Evolutionary conservation across 2,888 invertebrate species (phyloP).

Genomic region (Cryptocephalus moraei): DNA sequence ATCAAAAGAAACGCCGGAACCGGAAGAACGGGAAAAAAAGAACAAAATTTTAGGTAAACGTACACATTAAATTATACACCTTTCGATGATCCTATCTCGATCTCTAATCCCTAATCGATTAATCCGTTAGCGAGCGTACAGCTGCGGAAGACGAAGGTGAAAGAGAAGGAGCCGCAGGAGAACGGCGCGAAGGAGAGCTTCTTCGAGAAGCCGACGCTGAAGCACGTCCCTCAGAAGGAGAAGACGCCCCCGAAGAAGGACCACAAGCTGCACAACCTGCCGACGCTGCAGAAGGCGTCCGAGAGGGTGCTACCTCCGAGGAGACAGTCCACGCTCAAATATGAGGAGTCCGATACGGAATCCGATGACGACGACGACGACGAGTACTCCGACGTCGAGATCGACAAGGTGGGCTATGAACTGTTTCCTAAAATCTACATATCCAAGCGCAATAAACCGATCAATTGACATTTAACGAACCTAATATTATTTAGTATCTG

Average conservation of each 20-base stretch:
- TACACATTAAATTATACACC: not conserved
- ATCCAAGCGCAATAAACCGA: no score
- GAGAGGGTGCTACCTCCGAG: constrained; percentile 25
- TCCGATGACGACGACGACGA: no score
- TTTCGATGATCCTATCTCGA: not conserved
- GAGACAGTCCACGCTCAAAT: constrained; percentile 6
- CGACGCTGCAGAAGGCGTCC: constrained; percentile 31
- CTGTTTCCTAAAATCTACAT: no score
- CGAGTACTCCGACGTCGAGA: no score
- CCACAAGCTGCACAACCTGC: constrained; percentile 22
- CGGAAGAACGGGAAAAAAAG: constrained; percentile 28
- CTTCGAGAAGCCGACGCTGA: constrained; percentile 32
- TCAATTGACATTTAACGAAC: no score
- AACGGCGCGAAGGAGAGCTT: constrained; percentile 33
- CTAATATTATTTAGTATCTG: no score
- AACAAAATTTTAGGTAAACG: constrained; percentile 26
- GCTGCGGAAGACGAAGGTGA: constrained; percentile 25
- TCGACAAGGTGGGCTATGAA: no score
- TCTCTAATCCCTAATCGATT: not conserved
- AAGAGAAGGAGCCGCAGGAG: constrained; percentile 28
- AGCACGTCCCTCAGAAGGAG: constrained; percentile 32
- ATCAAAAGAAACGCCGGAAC: constrained; percentile 26
- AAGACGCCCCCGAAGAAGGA: constrained; percentile 33
- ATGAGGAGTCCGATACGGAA: not conserved
- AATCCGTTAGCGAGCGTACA: constrained; percentile 20